phyloP scores from a whole-genome alignment of 2,113 vertebrate genomes.

The Aegithalos caudatus region DNA sequence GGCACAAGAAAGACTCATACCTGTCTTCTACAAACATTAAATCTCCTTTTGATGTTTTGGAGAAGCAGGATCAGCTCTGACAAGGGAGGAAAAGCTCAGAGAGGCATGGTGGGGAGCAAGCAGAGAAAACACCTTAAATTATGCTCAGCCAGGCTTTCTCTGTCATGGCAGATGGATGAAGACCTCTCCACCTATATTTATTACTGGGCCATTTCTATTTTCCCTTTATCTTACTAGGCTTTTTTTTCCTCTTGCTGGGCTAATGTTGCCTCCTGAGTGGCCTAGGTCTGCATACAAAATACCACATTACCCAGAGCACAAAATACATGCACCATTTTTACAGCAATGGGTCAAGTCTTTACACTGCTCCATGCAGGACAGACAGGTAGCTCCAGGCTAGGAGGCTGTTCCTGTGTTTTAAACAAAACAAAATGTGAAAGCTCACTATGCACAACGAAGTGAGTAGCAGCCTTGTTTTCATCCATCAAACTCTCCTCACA shows the following conservation, averaged over 20 bases:
- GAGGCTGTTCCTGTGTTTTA: background rate
- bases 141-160: fast-evolving
- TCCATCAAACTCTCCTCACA: background rate
- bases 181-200: background rate
- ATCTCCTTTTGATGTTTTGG: background rate
- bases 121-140: background rate
- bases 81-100: background rate
- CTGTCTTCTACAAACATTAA: background rate
- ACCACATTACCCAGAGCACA: background rate
- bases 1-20: background rate
- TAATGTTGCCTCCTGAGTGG: background rate
- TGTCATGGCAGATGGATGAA: background rate
- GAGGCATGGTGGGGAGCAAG: background rate
- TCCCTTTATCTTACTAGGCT: background rate
- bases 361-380: background rate
- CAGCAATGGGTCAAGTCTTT: background rate
- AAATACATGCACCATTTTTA: background rate
- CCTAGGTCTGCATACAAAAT: background rate
- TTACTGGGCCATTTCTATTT: background rate
- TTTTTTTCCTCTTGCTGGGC: background rate
- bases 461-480: background rate
- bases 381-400: background rate
- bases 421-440: background rate
- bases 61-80: background rate
- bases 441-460: background rate